Evolutionary conservation across 2,797 vertebrate genomes (phyloP).

Genomic region (Crenichthys baileyi): DNA sequence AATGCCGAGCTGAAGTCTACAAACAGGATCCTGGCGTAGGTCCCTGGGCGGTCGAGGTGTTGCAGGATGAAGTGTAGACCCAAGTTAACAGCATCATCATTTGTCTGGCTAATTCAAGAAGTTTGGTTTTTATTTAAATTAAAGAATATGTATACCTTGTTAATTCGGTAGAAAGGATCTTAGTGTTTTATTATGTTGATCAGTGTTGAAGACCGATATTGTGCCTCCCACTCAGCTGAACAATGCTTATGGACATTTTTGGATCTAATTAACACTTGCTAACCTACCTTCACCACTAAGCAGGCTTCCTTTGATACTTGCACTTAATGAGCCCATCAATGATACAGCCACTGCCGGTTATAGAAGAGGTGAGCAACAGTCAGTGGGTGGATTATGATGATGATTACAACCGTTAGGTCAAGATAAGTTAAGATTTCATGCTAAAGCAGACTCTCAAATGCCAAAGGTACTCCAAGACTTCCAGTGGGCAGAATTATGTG

Average conservation of each 20-base stretch:
- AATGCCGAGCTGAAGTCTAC: no score
- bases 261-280: constrained; percentile 79
- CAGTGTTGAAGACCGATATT: constrained; percentile 37
- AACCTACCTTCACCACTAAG: constrained; percentile 60
- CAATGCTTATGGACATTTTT: constrained; percentile 77
- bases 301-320: constrained; percentile 50
- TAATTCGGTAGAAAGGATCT: constrained; percentile 1
- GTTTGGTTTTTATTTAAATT: constrained; percentile 30
- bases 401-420: constrained; percentile 69
- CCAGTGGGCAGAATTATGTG: constrained; percentile 58
- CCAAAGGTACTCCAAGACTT: constrained; percentile 14
- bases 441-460: constrained; percentile 16
- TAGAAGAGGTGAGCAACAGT: constrained; percentile 46
- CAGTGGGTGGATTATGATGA: constrained; percentile 63
- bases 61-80: no score
- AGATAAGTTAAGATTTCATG: constrained; percentile 51
- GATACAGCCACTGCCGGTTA: constrained; percentile 37
- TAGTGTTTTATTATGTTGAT: constrained; percentile 43
- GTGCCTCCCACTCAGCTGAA: constrained; percentile 77
- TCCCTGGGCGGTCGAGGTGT: no score
- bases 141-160: background rate
- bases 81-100: no score
- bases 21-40: no score
- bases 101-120: constrained; percentile 20
- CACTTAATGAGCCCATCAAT: constrained; percentile 54